These are phyloP conservation scores for Micromussa lordhowensis DNA, from an alignment of 92 coral and sea anemone species.

Conservation along the genomic window DNA sequence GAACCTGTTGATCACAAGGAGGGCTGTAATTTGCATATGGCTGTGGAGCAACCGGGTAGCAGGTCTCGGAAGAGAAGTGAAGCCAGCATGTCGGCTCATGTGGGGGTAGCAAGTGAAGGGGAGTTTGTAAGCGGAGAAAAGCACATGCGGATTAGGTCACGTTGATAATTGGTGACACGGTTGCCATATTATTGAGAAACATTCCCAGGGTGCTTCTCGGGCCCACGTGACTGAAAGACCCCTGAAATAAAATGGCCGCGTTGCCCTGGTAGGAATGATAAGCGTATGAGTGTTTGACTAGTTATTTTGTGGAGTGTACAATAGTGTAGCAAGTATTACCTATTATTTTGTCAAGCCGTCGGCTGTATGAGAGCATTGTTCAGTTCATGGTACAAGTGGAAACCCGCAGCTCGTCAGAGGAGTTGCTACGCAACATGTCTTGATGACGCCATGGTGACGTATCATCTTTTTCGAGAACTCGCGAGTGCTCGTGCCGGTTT, in stretches of 20 bases:
- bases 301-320: background rate
- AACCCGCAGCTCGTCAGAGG: background rate
- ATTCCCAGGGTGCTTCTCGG: background rate
- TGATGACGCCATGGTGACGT: background rate
- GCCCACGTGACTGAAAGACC: background rate
- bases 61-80: constrained; percentile 33
- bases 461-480: background rate
- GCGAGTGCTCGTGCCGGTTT: background rate
- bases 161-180: background rate
- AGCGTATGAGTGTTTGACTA: background rate
- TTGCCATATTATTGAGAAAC: background rate
- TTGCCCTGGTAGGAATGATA: background rate
- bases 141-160: constrained; percentile 31
- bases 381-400: background rate
- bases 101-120: background rate
- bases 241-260: background rate
- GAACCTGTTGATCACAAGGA: constrained; percentile 64
- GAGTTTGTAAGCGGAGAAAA: constrained; percentile 37
- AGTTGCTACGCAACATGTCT: background rate
- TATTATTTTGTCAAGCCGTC: too few relatives aligned
- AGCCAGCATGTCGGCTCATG: background rate
- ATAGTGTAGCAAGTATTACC: background rate
- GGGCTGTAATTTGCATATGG: background rate
- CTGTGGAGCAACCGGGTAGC: constrained; percentile 3
- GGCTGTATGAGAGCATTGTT: background rate